phyloP scores from a whole-genome alignment of 1,140 invertebrate genomes.

The Drosophila nasuta region DNA sequence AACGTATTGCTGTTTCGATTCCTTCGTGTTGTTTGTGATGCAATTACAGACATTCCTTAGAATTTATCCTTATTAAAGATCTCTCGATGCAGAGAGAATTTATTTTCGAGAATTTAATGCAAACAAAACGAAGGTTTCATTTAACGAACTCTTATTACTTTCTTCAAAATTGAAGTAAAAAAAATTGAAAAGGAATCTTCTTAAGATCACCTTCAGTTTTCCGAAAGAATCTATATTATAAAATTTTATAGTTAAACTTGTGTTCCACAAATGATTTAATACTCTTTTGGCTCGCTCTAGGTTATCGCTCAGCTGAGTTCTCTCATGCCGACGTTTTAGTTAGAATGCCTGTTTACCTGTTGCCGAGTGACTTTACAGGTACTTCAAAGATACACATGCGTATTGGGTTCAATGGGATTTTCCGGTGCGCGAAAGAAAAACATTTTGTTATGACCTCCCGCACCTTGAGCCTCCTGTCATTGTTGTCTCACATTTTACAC shows the following conservation, averaged over 20 bases:
- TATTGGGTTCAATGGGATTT: constrained; percentile 60
- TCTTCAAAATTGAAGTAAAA: too few species aligned
- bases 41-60: constrained; percentile 25
- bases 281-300: constrained; percentile 22
- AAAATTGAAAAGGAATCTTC: not conserved
- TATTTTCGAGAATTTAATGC: not conserved
- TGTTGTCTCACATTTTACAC: constrained; percentile 51
- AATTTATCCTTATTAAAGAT: constrained; percentile 19
- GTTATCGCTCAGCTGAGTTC: constrained; percentile 2
- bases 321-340: constrained; percentile 16
- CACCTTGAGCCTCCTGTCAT: constrained; percentile 39
- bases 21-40: constrained; percentile 5
- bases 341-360: constrained; percentile 32
- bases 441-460: constrained; percentile 44
- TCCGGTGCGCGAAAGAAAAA: constrained; percentile 61
- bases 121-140: not conserved
- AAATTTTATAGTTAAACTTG: constrained; percentile 1
- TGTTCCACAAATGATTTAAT: constrained; percentile 23
- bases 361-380: constrained; percentile 59
- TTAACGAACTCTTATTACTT: not conserved
- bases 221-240: not conserved
- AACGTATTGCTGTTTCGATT: constrained; percentile 35
- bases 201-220: not conserved
- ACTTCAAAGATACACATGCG: constrained; percentile 40
- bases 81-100: not conserved